Conservation (phyloP, 2,113 vertebrate species). For the Lota lota region DNA sequence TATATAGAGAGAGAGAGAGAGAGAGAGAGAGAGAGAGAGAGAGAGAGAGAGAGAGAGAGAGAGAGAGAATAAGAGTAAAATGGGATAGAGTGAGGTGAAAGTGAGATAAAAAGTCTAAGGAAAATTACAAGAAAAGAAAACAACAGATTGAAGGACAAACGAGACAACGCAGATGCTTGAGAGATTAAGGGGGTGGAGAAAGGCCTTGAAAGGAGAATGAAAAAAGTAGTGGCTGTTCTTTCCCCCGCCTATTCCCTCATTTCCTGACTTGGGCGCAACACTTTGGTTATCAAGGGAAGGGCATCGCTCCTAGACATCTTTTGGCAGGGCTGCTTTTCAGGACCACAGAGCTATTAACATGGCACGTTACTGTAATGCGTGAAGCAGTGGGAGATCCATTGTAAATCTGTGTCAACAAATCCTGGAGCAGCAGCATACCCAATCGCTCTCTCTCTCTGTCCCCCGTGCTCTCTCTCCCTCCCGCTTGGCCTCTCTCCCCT, state of each 20-base stretch:
- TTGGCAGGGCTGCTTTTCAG: conserved; percentile 56
- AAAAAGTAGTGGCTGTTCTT: neutral
- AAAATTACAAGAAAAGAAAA: conserved; percentile 9
- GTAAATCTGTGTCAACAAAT: conserved; percentile 71
- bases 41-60: neutral
- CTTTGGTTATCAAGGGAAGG: conserved; percentile 64
- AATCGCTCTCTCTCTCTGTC: conserved; percentile 22
- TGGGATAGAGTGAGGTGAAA: neutral
- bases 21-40: conserved; percentile 25
- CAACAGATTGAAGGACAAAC: conserved; percentile 23
- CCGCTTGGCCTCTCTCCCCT: conserved; percentile 42
- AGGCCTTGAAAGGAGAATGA: conserved; percentile 13
- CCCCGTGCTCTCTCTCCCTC: conserved; percentile 19
- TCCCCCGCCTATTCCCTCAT: conserved; percentile 20
- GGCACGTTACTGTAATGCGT: conserved; percentile 67
- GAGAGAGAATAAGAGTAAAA: conserved; percentile 14
- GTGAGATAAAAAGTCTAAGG: conserved; percentile 32
- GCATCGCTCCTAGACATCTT: conserved; percentile 68
- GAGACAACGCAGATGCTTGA: conserved; percentile 21
- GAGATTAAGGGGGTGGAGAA: conserved; percentile 18
- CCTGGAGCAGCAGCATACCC: conserved; percentile 58
- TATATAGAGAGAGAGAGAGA: neutral
- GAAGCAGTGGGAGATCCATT: conserved; percentile 64
- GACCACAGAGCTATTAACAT: conserved; percentile 70
- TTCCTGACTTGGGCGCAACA: conserved; percentile 51